Percentiles rank a stretch among this genome's conserved stretches.
phyloP scores from a whole-genome alignment of 2,888 invertebrate species.

The Cerastis leucographa region DNA sequence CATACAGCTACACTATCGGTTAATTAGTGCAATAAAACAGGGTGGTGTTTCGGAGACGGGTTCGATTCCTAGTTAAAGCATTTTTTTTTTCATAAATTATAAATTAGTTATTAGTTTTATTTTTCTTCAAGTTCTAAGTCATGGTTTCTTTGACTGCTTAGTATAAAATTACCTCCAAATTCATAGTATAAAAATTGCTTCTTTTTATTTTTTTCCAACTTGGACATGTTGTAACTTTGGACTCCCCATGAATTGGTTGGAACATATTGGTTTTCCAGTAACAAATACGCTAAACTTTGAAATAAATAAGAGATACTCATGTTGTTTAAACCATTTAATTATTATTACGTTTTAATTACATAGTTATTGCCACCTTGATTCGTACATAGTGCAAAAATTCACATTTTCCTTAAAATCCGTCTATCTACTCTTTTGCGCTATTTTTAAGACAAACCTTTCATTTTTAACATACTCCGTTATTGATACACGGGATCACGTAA shows the following conservation, averaged over 20 bases:
- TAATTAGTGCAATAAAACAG: not conserved
- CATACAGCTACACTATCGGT: too few species aligned
- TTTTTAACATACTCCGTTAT: not conserved
- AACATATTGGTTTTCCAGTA: too few species aligned
- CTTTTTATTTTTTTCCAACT: not conserved
- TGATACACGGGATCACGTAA: not conserved
- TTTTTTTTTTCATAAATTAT: not conserved
- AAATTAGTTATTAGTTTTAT: not conserved
- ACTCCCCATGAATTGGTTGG: not conserved
- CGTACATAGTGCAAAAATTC: not conserved
- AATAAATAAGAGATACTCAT: too few species aligned
- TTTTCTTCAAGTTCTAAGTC: not conserved
- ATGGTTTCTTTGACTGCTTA: not conserved
- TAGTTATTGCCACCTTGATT: not conserved
- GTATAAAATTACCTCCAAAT: too few species aligned
- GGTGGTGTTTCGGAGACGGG: not conserved
- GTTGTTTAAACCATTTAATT: too few species aligned
- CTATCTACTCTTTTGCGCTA: not conserved
- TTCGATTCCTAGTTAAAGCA: not conserved
- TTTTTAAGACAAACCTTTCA: conserved; percentile 3
- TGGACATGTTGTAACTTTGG: not conserved
- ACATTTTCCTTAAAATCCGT: not conserved
- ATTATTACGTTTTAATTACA: not conserved
- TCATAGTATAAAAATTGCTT: not conserved
- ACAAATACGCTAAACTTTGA: too few species aligned